phyloP scores from a whole-genome alignment of 2,113 vertebrate genomes.

The Zingel zingel region DNA sequence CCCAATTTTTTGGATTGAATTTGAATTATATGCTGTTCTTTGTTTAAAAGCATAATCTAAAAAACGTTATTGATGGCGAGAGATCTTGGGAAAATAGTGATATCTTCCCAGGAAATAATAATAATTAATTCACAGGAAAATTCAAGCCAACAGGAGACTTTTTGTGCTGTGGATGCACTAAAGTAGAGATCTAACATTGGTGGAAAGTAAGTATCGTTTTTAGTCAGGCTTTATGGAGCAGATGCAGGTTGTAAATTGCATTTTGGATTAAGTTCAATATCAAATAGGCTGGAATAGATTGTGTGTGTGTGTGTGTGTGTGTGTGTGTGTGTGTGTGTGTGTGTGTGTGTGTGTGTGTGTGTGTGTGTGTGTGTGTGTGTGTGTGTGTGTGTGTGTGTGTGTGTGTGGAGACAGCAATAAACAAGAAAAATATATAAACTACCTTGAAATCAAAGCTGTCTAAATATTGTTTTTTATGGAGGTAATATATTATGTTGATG shows the following conservation, averaged over 20 bases:
- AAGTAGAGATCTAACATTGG: background rate
- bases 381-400: conserved; percentile 5
- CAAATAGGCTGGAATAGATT: conserved; percentile 5
- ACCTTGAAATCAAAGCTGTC: background rate
- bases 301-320: background rate
- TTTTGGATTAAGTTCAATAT: conserved; percentile 2
- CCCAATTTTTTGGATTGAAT: background rate
- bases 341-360: conserved; percentile 2
- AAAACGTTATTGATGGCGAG: background rate
- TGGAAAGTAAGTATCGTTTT: background rate
- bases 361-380: background rate
- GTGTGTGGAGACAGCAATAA: background rate
- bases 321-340: background rate
- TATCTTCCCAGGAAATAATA: background rate
- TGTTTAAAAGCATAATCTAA: background rate
- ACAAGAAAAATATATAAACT: background rate
- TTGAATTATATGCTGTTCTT: background rate
- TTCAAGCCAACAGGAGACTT: background rate
- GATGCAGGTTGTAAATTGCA: background rate
- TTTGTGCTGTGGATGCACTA: background rate
- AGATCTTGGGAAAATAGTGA: background rate
- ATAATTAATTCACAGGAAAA: background rate
- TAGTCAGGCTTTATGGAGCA: background rate
- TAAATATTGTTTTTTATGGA: background rate
- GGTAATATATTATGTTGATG: background rate